Conservation (phyloP, 35 echinoderm and acorn worm species). For the Apostichopus californicus region DNA sequence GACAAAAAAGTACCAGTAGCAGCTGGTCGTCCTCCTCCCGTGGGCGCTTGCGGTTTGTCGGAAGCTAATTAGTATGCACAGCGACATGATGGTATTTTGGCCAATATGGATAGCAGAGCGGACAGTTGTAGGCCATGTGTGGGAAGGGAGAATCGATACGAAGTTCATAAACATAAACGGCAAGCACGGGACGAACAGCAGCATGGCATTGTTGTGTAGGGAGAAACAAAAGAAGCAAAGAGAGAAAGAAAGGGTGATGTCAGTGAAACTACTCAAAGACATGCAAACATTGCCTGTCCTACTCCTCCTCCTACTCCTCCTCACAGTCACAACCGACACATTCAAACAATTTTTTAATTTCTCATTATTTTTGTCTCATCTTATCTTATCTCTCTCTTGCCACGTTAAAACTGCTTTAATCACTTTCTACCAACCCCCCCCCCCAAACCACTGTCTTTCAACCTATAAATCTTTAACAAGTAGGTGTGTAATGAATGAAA, state of each 20-base stretch:
- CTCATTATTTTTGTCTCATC: too few species aligned
- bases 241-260: slow-evolving; percentile 85
- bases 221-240: slow-evolving; percentile 94
- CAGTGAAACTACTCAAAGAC: slow-evolving; percentile 77
- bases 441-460: too few species aligned
- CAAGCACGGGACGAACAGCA: slow-evolving; percentile 99
- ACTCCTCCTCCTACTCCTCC: background rate
- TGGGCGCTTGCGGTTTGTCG: slow-evolving; percentile 98
- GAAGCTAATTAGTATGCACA: slow-evolving; percentile 99
- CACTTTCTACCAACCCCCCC: too few species aligned
- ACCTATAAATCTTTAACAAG: too few species aligned
- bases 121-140: slow-evolving; percentile 84
- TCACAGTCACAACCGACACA: background rate
- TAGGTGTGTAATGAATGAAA: too few species aligned
- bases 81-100: slow-evolving; percentile 99
- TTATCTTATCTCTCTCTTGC: too few species aligned
- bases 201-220: slow-evolving; percentile 99
- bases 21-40: slow-evolving; percentile 89
- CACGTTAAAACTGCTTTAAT: too few species aligned
- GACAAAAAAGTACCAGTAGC: slow-evolving; percentile 94
- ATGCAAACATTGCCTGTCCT: slow-evolving; percentile 76
- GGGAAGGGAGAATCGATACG: slow-evolving; percentile 77
- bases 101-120: slow-evolving; percentile 98
- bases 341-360: background rate
- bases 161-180: slow-evolving; percentile 99